Percentiles rank a stretch among this genome's conserved stretches.
These are phyloP conservation scores for Pseudoatta argentina DNA, from an alignment of 1,140 invertebrate species.

Conservation along the genomic window DNA sequence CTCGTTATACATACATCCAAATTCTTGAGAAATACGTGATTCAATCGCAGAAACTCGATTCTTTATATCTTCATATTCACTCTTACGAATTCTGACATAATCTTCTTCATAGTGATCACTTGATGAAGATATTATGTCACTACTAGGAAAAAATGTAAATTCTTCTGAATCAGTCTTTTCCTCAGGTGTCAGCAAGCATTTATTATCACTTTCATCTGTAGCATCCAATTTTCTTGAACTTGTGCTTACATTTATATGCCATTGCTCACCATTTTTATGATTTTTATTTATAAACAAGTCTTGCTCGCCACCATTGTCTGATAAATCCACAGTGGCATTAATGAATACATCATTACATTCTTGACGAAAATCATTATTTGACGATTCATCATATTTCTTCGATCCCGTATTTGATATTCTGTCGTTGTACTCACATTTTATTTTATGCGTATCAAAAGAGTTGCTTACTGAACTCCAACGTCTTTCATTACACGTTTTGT, in stretches of 20 bases:
- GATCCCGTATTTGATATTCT: constrained; percentile 68
- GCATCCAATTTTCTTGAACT: constrained; percentile 55
- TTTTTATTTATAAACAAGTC: constrained; percentile 55
- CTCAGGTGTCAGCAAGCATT: background rate
- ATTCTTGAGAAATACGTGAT: constrained; percentile 89
- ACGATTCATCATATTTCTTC: constrained; percentile 70
- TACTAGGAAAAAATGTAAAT: constrained; percentile 43
- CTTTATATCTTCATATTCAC: constrained; percentile 92
- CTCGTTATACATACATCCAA: constrained; percentile 85
- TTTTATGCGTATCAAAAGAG: constrained; percentile 73
- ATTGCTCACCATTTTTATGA: constrained; percentile 55
- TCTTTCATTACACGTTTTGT: constrained; percentile 76
- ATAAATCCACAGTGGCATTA: constrained; percentile 83
- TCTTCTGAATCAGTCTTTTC: constrained; percentile 63
- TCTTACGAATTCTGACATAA: constrained; percentile 90
- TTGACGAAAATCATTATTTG: constrained; percentile 66
- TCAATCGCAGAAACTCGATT: constrained; percentile 91
- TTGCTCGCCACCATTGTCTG: constrained; percentile 78
- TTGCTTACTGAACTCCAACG: constrained; percentile 81
- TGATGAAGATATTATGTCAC: constrained; percentile 44
- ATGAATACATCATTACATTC: constrained; percentile 79
- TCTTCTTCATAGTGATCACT: constrained; percentile 82
- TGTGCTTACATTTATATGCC: constrained; percentile 35
- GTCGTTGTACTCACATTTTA: constrained; percentile 71
- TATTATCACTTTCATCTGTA: constrained; percentile 39